Evolutionary conservation across 2,797 vertebrate genomes (phyloP), one percentile per base, ranked within the genome.

Genomic region (Squalus acanthias): DNA sequence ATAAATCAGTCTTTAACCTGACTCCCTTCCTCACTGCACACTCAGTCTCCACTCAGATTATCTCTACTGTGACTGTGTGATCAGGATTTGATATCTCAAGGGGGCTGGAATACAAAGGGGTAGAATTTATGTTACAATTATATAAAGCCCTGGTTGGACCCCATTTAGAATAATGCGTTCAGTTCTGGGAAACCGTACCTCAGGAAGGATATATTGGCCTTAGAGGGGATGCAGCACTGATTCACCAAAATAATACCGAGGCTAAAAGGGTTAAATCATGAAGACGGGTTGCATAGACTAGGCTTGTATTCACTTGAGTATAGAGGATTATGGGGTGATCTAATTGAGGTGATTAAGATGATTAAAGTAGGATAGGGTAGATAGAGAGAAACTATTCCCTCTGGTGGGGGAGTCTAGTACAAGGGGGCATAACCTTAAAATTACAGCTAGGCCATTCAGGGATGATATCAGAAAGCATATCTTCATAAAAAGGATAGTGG

Each of bases 21-120:
- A 91, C 57, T 65, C 85, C 2, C 57, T n/a, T 29, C 13, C 57
- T n/a, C 29, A 3, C 29, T 20, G 26, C 29, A 24, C 17, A 6
- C 15, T 63, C 57, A 91, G 53, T 12, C 29, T 91, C 57, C 26
- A 33, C 39, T 85, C 60, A 91, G 88, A 65, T 63, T 63, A 26
- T 9, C 26, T 60, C 22, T 2, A 29, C 24, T 63, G 88, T 33
- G 60, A 65, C 0, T 33, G 88, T 33, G 33, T 65, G 29, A n/a
- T 91, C 88, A n/a, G 33, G 29, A 60, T 89, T 89, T 91, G 88
- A 60, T 63, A 91, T 91, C 26, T 91, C 57, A 91, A 91, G 88
- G 13, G 57, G 53, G 29, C 10, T 91, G 57, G 29, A 91, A 63
- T 7, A 29, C 53, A 89, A 60, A 29, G 26, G 87, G 12, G 29